Percentiles rank a stretch among this genome's conserved stretches.
Evolutionary conservation across 2,113 vertebrate species (phyloP).

Genomic region (Pluvianellus socialis): DNA sequence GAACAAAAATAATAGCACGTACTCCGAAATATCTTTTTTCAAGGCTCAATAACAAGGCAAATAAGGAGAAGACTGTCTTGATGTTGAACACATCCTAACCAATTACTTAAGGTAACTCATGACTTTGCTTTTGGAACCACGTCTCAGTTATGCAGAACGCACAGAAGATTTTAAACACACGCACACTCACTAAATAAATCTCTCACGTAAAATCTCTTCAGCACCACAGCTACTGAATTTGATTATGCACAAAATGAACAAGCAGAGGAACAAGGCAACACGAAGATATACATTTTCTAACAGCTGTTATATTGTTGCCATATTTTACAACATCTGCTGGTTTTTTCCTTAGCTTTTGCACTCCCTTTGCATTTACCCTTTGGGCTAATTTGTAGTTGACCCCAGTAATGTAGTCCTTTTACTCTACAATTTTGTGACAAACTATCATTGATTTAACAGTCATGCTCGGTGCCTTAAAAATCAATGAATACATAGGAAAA

Average conservation of each 20-base stretch:
- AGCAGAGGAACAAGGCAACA: not conserved
- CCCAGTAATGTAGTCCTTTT: constrained; percentile 58
- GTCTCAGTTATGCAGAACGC: not conserved
- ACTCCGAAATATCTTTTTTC: not conserved
- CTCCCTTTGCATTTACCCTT: constrained; percentile 64
- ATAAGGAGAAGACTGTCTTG: not conserved
- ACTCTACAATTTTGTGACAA: constrained; percentile 66
- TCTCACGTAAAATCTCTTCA: not conserved
- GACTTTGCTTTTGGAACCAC: not conserved
- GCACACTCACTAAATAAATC: not conserved
- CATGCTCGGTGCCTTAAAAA: constrained; percentile 64
- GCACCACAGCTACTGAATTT: not conserved
- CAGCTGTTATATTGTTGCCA: not conserved
- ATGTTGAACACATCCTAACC: not conserved
- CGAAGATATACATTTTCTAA: not conserved
- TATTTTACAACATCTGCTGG: constrained; percentile 27
- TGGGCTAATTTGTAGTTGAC: constrained; percentile 74
- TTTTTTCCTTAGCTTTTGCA: constrained; percentile 28
- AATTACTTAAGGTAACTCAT: not conserved
- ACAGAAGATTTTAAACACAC: not conserved
- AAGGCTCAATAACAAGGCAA: not conserved
- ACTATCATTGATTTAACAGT: constrained; percentile 72
- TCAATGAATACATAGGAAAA: constrained; percentile 48
- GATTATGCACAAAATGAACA: not conserved
- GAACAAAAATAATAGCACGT: not conserved